These are phyloP conservation scores for Atta colombica DNA, from an alignment of 1,140 invertebrate species.

Conservation along the genomic window DNA sequence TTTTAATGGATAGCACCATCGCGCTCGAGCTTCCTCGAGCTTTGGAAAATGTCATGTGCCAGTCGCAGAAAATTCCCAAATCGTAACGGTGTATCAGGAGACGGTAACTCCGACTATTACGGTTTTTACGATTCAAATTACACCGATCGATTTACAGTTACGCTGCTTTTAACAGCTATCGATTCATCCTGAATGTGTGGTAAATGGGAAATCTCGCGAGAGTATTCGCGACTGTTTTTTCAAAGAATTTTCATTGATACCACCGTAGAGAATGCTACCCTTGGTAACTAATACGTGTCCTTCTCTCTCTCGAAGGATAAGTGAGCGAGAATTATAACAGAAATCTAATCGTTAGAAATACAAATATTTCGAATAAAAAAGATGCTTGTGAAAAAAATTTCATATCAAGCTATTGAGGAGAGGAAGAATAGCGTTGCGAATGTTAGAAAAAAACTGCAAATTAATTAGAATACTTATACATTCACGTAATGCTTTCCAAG, in stretches of 20 bases:
- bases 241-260: conserved; percentile 33
- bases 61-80: conserved; percentile 9
- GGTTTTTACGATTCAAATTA: conserved; percentile 42
- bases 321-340: not conserved
- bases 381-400: not conserved
- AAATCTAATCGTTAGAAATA: conserved; percentile 23
- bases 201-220: conserved; percentile 15
- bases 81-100: not conserved
- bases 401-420: not conserved
- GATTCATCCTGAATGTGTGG: conserved; percentile 33
- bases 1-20: conserved; percentile 31
- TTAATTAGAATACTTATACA: not conserved
- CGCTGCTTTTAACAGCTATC: conserved; percentile 10
- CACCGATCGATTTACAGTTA: conserved; percentile 44
- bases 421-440: not conserved
- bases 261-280: conserved; percentile 25
- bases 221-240: conserved; percentile 14
- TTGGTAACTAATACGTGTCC: conserved; percentile 1
- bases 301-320: too few relatives aligned
- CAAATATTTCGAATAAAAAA: not conserved
- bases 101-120: conserved; percentile 24
- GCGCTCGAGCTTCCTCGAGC: not conserved
- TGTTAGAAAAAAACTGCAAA: not conserved
- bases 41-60: conserved; percentile 42
- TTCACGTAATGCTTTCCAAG: not conserved